Percentiles rank a stretch among this genome's conserved stretches.
Conservation (phyloP, 2,888 invertebrate genomes). For the Argyra leucocephala region DNA sequence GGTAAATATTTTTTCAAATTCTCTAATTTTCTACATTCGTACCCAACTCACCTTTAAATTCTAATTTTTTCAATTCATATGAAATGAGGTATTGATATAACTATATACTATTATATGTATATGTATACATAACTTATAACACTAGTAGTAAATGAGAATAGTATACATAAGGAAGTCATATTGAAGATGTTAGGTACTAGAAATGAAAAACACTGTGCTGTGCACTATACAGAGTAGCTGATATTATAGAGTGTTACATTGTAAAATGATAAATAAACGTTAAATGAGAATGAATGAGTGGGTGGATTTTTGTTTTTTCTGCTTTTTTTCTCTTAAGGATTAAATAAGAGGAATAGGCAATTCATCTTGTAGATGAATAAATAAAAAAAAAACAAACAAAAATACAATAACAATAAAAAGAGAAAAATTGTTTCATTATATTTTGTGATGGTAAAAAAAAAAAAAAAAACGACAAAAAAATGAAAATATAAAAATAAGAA, state of each 20-base stretch:
- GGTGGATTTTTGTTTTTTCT: not conserved
- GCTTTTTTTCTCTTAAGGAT: not conserved
- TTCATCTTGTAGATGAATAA: not conserved
- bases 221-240: no score
- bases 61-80: no score
- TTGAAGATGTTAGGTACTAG: no score
- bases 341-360: not conserved
- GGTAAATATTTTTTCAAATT: not conserved
- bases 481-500: not conserved
- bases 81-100: no score
- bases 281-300: not conserved
- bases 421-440: not conserved
- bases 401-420: not conserved
- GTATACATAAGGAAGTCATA: no score
- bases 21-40: no score
- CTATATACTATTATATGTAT: no score
- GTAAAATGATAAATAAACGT: not conserved
- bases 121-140: no score
- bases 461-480: not conserved
- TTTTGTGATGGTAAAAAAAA: not conserved
- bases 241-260: not conserved
- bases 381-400: not conserved
- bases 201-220: no score
- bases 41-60: no score
- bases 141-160: no score